These are phyloP conservation scores for Butorides virescens DNA, from an alignment of 2,113 vertebrate species.

Conservation along the genomic window DNA sequence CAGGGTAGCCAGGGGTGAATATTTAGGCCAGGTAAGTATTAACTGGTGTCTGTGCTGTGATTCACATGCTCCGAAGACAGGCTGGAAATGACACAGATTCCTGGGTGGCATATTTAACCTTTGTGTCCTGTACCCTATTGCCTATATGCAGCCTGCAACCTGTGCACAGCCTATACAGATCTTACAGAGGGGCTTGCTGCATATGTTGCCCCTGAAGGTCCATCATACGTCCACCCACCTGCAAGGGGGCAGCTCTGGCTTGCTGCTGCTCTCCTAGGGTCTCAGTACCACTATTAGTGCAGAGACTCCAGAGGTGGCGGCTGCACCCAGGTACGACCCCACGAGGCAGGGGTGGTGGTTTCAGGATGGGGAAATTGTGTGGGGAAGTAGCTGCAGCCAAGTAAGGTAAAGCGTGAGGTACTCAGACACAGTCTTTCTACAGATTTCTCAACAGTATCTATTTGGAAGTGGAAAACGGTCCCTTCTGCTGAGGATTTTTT, in stretches of 20 bases:
- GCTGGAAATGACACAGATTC: background rate
- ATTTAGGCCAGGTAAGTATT: background rate
- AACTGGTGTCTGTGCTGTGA: background rate
- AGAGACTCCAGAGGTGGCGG: background rate
- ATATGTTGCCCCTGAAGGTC: background rate
- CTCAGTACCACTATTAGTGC: background rate
- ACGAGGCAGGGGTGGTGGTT: background rate
- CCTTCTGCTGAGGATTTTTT: background rate
- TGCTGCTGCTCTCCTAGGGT: background rate
- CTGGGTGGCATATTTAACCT: background rate
- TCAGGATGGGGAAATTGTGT: background rate
- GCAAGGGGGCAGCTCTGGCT: background rate
- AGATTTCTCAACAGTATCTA: background rate
- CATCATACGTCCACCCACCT: accelerated
- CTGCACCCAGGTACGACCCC: background rate
- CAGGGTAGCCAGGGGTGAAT: background rate
- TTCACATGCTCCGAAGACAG: background rate
- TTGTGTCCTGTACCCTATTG: background rate
- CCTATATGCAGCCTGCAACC: background rate
- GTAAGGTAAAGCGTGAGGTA: background rate
- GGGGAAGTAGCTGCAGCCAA: background rate
- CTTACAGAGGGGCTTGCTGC: background rate
- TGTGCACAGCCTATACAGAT: too few species aligned
- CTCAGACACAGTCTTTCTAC: background rate
- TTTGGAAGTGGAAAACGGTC: background rate